Evolutionary conservation across 2,888 invertebrate species (phyloP), one percentile per base, ranked within the genome.

Genomic region (Diplazon laetatorius): DNA sequence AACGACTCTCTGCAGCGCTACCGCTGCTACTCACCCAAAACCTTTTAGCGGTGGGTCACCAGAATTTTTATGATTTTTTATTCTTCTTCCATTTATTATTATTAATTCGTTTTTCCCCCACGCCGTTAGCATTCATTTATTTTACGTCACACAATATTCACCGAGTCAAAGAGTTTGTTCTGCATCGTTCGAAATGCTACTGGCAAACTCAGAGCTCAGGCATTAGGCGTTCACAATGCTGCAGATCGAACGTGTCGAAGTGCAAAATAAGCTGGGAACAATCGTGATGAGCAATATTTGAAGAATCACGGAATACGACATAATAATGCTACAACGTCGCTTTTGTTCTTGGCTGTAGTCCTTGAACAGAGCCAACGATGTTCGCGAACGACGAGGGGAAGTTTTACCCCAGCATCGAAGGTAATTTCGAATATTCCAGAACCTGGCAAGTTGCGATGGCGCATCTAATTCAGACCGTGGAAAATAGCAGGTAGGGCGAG

Each of bases 371-470:
- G 39, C 35, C 37, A 10, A 25, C 37, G 14, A 25, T 14, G 57
- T 46, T 5, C n/a, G 75, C 8, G 22, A 18, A 37, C 52, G 63
- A 37, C 10, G 16, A 5, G 62, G 35, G 70, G 2, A 2, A 30
- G 69, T 63, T 76, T 63, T 63, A 70, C 65, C 76, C 70, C 39
- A 46, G 63, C 57, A 76, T 76, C 55, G 46, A 37, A 50, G 76
- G 63, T 59, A 76, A 76, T 76, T 76, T 76, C 57, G 35, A 76
- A 76, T 70, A 76, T 76, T 65, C 57, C 76, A 48, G n/a, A 70
- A 55, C 59, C 39, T 22, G 69, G 57, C 25, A 76, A 76, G 70
- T 76, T 70, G 76, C 69, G 59, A 70, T 59, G 70, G 70, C 70
- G 70, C 65, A 62, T 72, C 60, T 72, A 77, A 77, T 77, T 77